Base-by-base conservation (phyloP, 2,888 invertebrate genomes). In the Meganola albula region DNA sequence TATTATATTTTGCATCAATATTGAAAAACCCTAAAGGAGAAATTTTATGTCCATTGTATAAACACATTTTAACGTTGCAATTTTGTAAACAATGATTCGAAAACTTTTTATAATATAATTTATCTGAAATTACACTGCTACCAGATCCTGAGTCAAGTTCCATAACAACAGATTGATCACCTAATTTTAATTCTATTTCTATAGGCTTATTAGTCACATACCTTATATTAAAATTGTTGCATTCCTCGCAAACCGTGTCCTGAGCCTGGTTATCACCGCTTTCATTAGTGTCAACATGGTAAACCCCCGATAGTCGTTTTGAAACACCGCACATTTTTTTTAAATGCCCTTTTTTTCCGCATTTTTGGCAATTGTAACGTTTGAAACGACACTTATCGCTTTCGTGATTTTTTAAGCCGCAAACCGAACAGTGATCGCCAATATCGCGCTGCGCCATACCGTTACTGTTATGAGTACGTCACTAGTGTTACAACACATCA, bases 311-410 rank as follows among this genome's bases (percentile, higher is more conserved):
- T 7, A 5, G 3, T 20, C n/a, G n/a, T n/a, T n/a, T n/a, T n/a
- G n/a, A n/a, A 20, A 2, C 8, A 20, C 20, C 8, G n/a, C 13
- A 29, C 38, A 45, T 2, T 42, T 30, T 3, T 24, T 28, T 10
- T 52, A 32, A 20, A 34, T 49, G 52, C 4, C 49, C 55, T 24
- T 44, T 46, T 8, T 18, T 29, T 13, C 42, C 41, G 22, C 48
- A 50, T 23, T 45, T 45, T 34, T 40, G 12, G 27, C 48, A 50
- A 9, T 13, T 24, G 24, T 50, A 49, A 2, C 11, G 13, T 31
- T 44, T 44, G 14, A 27, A 53, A 10, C 43, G 45, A 18, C 53
- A 50, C 14, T 38, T 38, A 2, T 27, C 34, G 2, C 20, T 12
- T 2, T 3, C n/a, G 3, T 24, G 24, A 7, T 24, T 24, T 20